phyloP scores from a whole-genome alignment of 1,140 invertebrate species.

The Tachypleus tridentatus region DNA sequence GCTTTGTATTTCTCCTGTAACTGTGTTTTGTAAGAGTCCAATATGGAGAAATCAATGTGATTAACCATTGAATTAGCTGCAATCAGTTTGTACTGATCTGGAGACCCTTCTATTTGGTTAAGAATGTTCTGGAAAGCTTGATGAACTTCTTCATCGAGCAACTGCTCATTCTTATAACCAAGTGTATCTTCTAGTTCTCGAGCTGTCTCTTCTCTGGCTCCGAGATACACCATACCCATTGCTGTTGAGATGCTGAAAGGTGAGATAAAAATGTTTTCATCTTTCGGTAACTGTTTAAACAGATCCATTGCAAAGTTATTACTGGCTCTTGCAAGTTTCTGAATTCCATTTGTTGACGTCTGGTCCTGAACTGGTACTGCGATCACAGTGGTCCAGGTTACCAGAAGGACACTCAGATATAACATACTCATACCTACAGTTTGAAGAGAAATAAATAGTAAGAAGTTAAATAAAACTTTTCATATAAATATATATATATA shows the following conservation, averaged over 20 bases:
- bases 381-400: too few relatives aligned
- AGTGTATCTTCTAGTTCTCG: constrained; percentile 11
- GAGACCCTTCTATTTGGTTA: neutral
- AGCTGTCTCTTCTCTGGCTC: constrained; percentile 15
- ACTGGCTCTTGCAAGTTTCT: too few relatives aligned
- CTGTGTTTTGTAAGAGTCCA: neutral
- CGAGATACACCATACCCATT: constrained; percentile 19
- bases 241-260: constrained; percentile 19
- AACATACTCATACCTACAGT: too few relatives aligned
- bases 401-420: too few relatives aligned
- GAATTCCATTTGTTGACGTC: too few relatives aligned
- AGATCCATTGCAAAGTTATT: neutral
- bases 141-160: constrained; percentile 1
- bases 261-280: constrained; percentile 18
- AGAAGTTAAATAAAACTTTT: too few relatives aligned
- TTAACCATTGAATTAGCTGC: constrained; percentile 7
- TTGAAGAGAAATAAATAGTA: too few relatives aligned
- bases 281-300: constrained; percentile 3
- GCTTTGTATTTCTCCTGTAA: constrained; percentile 7
- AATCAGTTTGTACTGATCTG: constrained; percentile 4
- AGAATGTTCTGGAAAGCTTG: neutral
- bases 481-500: too few relatives aligned
- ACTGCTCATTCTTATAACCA: constrained; percentile 26
- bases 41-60: neutral
- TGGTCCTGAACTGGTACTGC: too few relatives aligned